Evolutionary conservation across 1,140 invertebrate genomes (phyloP).

Genomic region (Yoshiicerus persimilis): DNA sequence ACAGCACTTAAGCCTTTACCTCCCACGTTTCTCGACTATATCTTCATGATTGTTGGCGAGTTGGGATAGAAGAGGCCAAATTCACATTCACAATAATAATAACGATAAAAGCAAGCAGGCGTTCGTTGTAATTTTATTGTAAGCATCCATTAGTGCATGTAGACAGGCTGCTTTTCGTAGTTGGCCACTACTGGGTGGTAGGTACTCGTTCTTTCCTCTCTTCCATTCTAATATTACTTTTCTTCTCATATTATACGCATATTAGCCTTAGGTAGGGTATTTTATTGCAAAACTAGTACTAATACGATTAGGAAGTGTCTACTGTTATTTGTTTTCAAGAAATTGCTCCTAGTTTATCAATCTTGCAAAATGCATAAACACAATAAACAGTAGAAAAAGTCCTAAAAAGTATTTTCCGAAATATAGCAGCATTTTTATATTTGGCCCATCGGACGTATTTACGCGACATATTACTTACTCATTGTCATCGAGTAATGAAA

Average conservation of each 20-base stretch:
- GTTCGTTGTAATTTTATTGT: constrained; percentile 26
- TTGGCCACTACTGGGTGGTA: constrained; percentile 1
- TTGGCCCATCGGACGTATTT: too few relatives aligned
- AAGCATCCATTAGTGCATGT: constrained; percentile 14
- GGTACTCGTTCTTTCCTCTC: not conserved
- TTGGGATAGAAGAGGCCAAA: constrained; percentile 16
- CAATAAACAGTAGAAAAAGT: too few relatives aligned
- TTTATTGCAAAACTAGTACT: not conserved
- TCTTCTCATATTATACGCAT: too few relatives aligned
- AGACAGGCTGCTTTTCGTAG: constrained; percentile 14
- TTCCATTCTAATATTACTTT: not conserved
- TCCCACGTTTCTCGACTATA: constrained; percentile 20
- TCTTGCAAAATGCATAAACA: too few relatives aligned
- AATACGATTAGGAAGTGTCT: too few relatives aligned
- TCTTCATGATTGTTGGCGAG: not conserved
- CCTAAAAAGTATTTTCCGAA: too few relatives aligned
- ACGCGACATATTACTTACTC: too few relatives aligned
- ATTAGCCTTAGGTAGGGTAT: too few relatives aligned
- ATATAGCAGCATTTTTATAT: too few relatives aligned
- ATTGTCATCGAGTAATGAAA: too few relatives aligned
- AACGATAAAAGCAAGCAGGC: constrained; percentile 24
- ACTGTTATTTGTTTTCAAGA: too few relatives aligned
- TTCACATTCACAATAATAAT: constrained; percentile 18
- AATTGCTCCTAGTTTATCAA: too few relatives aligned
- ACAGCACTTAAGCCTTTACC: constrained; percentile 1